Evolutionary conservation across 2,888 invertebrate species (phyloP), one percentile per base, ranked within the genome.

Genomic region (Phymatocera aterrima): DNA sequence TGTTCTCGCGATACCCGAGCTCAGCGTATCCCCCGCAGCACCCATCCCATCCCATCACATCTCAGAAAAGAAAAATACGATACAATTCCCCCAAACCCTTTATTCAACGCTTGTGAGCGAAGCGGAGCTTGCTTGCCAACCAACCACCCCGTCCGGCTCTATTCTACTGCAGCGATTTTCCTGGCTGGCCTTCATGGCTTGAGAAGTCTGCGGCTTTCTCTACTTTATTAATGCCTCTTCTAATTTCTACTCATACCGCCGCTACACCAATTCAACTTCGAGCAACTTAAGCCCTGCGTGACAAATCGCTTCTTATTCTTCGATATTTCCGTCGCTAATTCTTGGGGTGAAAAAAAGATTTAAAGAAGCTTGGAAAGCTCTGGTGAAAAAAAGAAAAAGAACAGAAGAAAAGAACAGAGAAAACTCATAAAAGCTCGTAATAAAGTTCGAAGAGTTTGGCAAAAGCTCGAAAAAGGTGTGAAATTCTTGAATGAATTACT

Each of bases 171-270:
- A 37, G 18, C 18, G 61, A 64, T 64, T 64, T 37, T 64, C 51
- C 37, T 37, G 61, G 57, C 57, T 28, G 5, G 21, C 57, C 68
- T 68, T 24, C 68, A 24, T 21, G 46, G n/a, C 48, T 34, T n/a
- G n/a, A n/a, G n/a, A n/a, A n/a, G n/a, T n/a, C n/a, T n/a, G n/a
- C 6, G 48, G 48, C 48, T 72, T 72, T 72, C n/a, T n/a, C 48
- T 15, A 51, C 51, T 51, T 51, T 72, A 72, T 51, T 72, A 72
- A 72, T 72, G 51, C 72, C 51, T 72, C 28, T 18, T 34, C 48
- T 72, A 48, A 72, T 48, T 72, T 72, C 51, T n/a, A 72, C 31
- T 57, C 57, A 15, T 57, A 28, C 34, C 51, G 21, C 34, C 10
- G 1, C 31, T 12, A n/a, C 31, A 1, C 1, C 61, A 18, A 64